Evolutionary conservation across 2,888 invertebrate genomes (phyloP), one percentile per base, ranked within the genome.

Genomic region (Phrixothrix hirtus): DNA sequence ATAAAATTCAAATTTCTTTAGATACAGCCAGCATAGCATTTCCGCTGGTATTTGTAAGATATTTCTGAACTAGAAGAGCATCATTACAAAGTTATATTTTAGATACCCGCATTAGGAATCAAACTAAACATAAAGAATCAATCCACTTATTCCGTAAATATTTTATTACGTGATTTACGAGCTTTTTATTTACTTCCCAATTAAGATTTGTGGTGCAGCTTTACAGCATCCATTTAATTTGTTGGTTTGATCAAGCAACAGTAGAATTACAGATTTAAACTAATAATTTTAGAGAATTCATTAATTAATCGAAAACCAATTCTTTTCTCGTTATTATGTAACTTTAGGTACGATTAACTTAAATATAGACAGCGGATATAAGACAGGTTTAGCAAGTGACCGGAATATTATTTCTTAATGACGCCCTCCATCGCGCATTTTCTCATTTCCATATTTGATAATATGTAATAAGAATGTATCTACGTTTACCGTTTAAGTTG

Each of bases 71-170:
- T 10, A 27, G 10, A 27, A 27, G 27, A 13, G 9, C 11, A 27
- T 44, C 44, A 44, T 27, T 47, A 32, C 34, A 27, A 34, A 37
- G 39, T 55, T 38, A 34, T 36, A 45, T 45, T 36, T 44, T 21
- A 37, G 36, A 7, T 13, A 32, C 57, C 53, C 57, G 56, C 57
- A 57, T 56, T 46, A 42, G 39, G 16, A 56, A 31, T 32, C 38
- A 46, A 39, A 36, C 12, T 39, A 16, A 37, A 53, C 34, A 59
- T 37, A 52, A 55, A 55, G 59, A 56, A 59, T 62, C 62, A 62
- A 63, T 63, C 60, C 62, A 63, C 55, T 63, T 59, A 55, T 48
- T 52, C 49, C 50, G 52, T 63, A 57, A 63, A 63, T 63, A 62
- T 61, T 63, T 63, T 60, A 63, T 60, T 57, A 53, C 42, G 55